Evolutionary conservation across 2,888 invertebrate species (phyloP).

Genomic region (Argyra leucocephala): DNA sequence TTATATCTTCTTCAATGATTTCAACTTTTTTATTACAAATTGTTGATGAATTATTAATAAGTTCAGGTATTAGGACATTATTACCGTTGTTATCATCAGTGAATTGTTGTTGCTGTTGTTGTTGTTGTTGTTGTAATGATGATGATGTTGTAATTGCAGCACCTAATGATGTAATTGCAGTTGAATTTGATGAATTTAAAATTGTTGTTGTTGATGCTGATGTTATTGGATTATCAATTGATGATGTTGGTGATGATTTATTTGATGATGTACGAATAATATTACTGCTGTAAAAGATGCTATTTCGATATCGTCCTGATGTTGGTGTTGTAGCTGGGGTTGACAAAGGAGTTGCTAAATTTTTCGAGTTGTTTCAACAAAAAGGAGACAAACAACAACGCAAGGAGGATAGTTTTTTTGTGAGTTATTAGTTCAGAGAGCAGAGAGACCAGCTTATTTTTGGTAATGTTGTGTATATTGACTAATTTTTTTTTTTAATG

Average conservation of each 20-base stretch:
- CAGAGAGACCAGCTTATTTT: constrained; percentile 6
- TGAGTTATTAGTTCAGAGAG: constrained; percentile 6
- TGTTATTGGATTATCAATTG: not conserved
- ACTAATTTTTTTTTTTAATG: not conserved
- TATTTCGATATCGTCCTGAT: constrained; percentile 21
- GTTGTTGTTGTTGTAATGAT: constrained; percentile 23
- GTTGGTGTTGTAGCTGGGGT: constrained; percentile 39
- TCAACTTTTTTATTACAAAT: constrained; percentile 21
- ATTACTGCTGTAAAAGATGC: constrained; percentile 22
- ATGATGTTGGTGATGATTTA: constrained; percentile 33
- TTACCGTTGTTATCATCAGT: constrained; percentile 25
- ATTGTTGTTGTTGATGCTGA: constrained; percentile 18
- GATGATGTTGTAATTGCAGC: constrained; percentile 25
- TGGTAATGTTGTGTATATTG: constrained; percentile 4
- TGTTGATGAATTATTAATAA: constrained; percentile 22
- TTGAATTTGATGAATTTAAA: constrained; percentile 4
- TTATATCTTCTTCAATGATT: constrained; percentile 15
- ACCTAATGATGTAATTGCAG: constrained; percentile 17
- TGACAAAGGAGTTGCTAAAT: constrained; percentile 39
- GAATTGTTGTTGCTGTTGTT: constrained; percentile 17
- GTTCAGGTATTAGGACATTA: constrained; percentile 18
- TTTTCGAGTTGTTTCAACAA: constrained; percentile 18
- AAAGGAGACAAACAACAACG: constrained; percentile 26
- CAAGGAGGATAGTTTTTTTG: constrained; percentile 22
- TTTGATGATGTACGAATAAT: constrained; percentile 27